Base-by-base conservation (phyloP, 2,888 invertebrate species). In the Didymodactylos carnosus region DNA sequence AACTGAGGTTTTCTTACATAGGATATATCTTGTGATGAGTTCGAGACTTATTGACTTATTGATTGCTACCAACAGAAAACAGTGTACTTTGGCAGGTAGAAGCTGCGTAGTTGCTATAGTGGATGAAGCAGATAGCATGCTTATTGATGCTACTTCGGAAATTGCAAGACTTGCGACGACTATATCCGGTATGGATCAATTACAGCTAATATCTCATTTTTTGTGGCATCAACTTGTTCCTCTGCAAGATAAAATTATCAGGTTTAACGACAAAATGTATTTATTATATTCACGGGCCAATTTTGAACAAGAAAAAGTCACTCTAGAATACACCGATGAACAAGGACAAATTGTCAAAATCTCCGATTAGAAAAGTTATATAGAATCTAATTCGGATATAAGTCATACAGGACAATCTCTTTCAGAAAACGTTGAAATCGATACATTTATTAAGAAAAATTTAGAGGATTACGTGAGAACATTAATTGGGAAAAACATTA, bases 111-210 rank as follows among this genome's bases (percentile, higher is more conserved):
- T n/a, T n/a, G n/a, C n/a, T n/a, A n/a, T n/a, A n/a, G n/a, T n/a
- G n/a, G n/a, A n/a, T n/a, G n/a, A n/a, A n/a, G n/a, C n/a, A n/a
- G n/a, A n/a, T n/a, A n/a, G n/a, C n/a, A n/a, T n/a, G n/a, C n/a
- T n/a, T n/a, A n/a, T n/a, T n/a, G n/a, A n/a, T n/a, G n/a, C n/a
- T n/a, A n/a, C n/a, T n/a, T n/a, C n/a, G n/a, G n/a, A n/a, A n/a
- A n/a, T n/a, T n/a, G n/a, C n/a, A n/a, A n/a, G 76, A 76, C 41
- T 76, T 19, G 39, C 70, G 13, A 49, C 73, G 16, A 72, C 69
- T 16, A 39, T 43, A 0, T 27, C 73, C 23, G 76, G 76, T 27
- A 71, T 76, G 69, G 73, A 76, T 49, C 72, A 75, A n/a, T 70
- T 76, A 19, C 71, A 76, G 16, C 16, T 71, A 6, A 62, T 76